These are phyloP conservation scores for Syngnathoides biaculeatus DNA, from an alignment of 2,113 vertebrate species.

Conservation along the genomic window DNA sequence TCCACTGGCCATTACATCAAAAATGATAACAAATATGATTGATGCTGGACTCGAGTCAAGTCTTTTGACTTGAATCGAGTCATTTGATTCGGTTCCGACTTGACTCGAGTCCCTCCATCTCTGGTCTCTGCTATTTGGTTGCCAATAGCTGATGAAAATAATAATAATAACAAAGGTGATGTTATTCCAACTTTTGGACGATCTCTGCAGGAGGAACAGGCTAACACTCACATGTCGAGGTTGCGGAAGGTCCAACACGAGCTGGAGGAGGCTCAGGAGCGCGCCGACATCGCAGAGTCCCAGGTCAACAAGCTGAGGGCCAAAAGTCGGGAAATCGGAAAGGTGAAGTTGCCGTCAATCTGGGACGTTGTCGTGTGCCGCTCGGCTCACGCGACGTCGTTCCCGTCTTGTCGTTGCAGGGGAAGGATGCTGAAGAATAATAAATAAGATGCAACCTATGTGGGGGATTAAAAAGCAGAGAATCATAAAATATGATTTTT, in stretches of 20 bases:
- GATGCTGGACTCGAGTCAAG: no score
- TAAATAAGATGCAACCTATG: conserved; percentile 39
- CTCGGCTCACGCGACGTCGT: background rate
- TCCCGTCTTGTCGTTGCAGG: conserved; percentile 48
- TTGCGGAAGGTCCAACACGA: conserved; percentile 80
- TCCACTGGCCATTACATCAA: background rate
- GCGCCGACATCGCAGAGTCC: conserved; percentile 79
- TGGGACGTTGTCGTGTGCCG: background rate
- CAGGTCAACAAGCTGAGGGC: conserved; percentile 80
- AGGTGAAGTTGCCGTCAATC: conserved; percentile 37
- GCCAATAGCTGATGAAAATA: background rate
- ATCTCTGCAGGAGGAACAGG: conserved; percentile 65
- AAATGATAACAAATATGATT: background rate
- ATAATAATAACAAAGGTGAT: background rate
- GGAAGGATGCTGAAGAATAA: conserved; percentile 65
- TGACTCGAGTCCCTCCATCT: no score
- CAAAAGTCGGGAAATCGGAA: conserved; percentile 66
- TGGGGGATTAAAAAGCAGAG: conserved; percentile 25
- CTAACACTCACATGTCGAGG: conserved; percentile 65
- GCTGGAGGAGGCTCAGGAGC: conserved; percentile 80
- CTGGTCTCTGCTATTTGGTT: background rate
- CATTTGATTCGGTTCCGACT: no score
- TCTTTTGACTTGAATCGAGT: no score
- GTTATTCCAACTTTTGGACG: conserved; percentile 12
- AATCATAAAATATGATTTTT: conserved; percentile 68